Percentiles rank a stretch among this genome's conserved stretches.
Evolutionary conservation across 2,888 invertebrate species (phyloP).

Genomic region (Tiliacea aurago): DNA sequence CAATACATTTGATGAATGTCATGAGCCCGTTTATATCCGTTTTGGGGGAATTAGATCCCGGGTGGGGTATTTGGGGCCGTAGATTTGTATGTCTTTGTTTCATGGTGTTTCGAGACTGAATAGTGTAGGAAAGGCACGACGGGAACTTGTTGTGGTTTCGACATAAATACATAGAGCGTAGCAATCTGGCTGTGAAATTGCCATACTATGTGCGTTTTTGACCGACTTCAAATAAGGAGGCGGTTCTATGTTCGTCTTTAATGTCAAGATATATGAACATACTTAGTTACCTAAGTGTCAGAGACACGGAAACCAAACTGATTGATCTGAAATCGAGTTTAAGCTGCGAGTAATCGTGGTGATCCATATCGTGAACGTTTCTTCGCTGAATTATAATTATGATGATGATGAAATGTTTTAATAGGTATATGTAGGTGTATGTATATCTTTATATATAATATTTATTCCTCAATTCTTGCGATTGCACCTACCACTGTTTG

Average conservation of each 20-base stretch:
- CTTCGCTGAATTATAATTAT: too few relatives aligned
- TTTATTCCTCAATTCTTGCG: too few relatives aligned
- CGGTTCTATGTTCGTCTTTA: too few relatives aligned
- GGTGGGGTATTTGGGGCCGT: slow-evolving; percentile 41
- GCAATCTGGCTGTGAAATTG: neutral
- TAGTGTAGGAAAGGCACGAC: neutral
- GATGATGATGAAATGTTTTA: too few relatives aligned
- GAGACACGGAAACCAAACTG: neutral
- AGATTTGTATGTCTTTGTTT: slow-evolving; percentile 47
- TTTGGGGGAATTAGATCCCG: slow-evolving; percentile 45
- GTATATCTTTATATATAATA: too few relatives aligned
- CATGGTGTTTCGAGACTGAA: slow-evolving; percentile 22
- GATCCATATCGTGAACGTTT: too few relatives aligned
- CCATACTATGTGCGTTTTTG: too few relatives aligned
- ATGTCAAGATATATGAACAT: neutral
- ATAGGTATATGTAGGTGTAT: too few relatives aligned
- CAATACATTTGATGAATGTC: slow-evolving; percentile 59
- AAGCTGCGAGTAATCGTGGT: neutral
- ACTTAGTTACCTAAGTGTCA: neutral
- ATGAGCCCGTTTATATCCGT: slow-evolving; percentile 54
- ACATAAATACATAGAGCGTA: neutral
- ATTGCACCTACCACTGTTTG: too few relatives aligned
- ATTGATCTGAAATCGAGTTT: neutral
- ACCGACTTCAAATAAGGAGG: too few relatives aligned
- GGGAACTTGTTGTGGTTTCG: slow-evolving; percentile 1